Evolutionary conservation across 1,140 invertebrate genomes (phyloP).

Genomic region (Caenorhabditis briggsae): DNA sequence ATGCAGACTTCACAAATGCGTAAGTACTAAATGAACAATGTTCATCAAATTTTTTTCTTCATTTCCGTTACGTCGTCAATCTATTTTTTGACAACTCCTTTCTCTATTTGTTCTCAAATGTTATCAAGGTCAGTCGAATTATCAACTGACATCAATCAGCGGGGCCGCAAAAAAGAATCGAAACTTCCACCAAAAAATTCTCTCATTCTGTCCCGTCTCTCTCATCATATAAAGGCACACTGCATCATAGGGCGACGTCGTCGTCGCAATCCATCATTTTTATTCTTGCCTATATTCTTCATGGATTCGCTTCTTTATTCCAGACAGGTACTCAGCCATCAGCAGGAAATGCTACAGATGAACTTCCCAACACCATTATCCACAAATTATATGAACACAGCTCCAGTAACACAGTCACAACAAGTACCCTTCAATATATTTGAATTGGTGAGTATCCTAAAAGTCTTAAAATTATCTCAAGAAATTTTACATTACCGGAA

Average conservation of each 20-base stretch:
- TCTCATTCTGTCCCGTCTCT: conserved; percentile 1
- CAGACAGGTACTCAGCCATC: conserved; percentile 39
- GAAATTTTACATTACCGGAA: too few relatives aligned
- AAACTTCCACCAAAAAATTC: conserved; percentile 39
- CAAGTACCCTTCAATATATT: conserved; percentile 32
- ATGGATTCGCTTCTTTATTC: conserved; percentile 34
- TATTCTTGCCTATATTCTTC: background rate
- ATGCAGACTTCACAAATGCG: conserved; percentile 53
- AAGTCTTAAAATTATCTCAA: background rate
- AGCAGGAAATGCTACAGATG: conserved; percentile 40
- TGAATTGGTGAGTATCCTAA: conserved; percentile 15
- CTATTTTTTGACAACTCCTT: background rate
- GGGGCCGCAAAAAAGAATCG: conserved; percentile 33
- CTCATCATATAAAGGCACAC: background rate
- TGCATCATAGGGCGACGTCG: background rate
- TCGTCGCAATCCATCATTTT: conserved; percentile 26
- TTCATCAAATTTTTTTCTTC: background rate
- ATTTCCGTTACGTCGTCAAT: background rate
- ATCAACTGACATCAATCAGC: conserved; percentile 48
- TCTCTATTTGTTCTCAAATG: conserved; percentile 45
- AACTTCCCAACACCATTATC: conserved; percentile 27
- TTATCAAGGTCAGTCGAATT: conserved; percentile 51
- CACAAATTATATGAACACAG: conserved; percentile 22
- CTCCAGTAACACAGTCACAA: conserved; percentile 9
- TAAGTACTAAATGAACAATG: conserved; percentile 32